Evolutionary conservation across 2,113 vertebrate species (phyloP).

Genomic region (Halichoeres trimaculatus): DNA sequence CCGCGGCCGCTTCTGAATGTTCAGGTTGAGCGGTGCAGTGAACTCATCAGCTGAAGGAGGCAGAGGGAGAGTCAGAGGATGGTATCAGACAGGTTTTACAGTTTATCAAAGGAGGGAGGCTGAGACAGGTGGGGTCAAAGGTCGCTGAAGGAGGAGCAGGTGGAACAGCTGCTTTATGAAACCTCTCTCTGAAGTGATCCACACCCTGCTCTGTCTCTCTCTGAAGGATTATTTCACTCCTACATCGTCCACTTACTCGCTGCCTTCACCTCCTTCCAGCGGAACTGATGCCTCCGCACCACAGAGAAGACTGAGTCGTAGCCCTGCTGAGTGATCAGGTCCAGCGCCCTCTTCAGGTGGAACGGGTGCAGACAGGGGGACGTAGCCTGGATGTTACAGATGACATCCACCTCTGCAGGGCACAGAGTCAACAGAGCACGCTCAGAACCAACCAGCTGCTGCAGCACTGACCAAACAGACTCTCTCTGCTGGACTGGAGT

Average conservation of each 20-base stretch:
- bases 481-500: too few relatives aligned
- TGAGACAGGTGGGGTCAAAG: too few relatives aligned
- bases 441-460: background rate
- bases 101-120: too few relatives aligned
- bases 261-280: conserved; percentile 91
- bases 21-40: conserved; percentile 87
- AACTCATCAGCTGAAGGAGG: conserved; percentile 47
- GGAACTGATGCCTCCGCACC: conserved; percentile 92
- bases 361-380: conserved; percentile 94
- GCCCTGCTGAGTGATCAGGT: conserved; percentile 77
- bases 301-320: conserved; percentile 95
- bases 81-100: too few relatives aligned
- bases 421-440: conserved; percentile 28
- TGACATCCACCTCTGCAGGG: conserved; percentile 87
- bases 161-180: too few relatives aligned
- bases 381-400: conserved; percentile 96
- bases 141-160: too few relatives aligned
- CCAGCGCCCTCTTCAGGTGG: conserved; percentile 88
- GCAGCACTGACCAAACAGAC: background rate
- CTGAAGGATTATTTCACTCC: too few relatives aligned
- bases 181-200: too few relatives aligned
- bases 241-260: conserved; percentile 78
- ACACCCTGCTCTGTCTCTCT: too few relatives aligned
- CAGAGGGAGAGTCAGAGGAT: background rate
- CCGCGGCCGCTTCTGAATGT: conserved; percentile 86